Percentiles rank a stretch among this genome's conserved stretches.
These are phyloP conservation scores for Trichonephila clavata DNA, from an alignment of 1,140 invertebrate species.

Conservation along the genomic window DNA sequence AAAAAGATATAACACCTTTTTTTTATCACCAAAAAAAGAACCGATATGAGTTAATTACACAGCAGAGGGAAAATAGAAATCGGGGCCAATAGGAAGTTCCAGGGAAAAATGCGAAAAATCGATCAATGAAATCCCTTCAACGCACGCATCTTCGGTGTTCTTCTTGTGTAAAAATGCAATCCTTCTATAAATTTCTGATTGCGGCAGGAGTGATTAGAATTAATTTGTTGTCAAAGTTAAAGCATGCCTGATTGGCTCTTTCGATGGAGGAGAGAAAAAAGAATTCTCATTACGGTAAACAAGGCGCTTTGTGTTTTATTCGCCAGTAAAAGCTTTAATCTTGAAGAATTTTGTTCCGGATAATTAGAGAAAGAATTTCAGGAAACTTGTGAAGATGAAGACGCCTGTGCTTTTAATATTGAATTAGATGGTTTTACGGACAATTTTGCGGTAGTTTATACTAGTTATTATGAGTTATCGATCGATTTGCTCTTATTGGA, in stretches of 20 bases:
- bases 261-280: neutral
- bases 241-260: neutral
- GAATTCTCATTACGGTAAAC: neutral
- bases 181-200: neutral
- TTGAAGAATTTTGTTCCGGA: neutral
- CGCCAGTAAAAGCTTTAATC: neutral
- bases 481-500: too few relatives aligned
- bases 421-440: too few relatives aligned
- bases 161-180: neutral
- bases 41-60: conserved; percentile 15
- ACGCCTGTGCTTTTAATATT: neutral
- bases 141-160: neutral
- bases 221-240: neutral
- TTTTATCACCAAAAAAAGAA: neutral
- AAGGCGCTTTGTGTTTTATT: neutral
- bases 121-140: neutral
- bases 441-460: too few relatives aligned
- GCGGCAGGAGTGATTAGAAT: neutral
- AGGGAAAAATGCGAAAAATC: neutral
- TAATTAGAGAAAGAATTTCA: neutral
- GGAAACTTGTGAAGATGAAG: neutral
- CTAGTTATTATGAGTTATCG: too few relatives aligned
- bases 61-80: neutral
- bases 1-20: neutral
- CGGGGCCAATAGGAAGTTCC: neutral